Base-by-base conservation (phyloP, 2,797 vertebrate species). In the Esox masquinongy region DNA sequence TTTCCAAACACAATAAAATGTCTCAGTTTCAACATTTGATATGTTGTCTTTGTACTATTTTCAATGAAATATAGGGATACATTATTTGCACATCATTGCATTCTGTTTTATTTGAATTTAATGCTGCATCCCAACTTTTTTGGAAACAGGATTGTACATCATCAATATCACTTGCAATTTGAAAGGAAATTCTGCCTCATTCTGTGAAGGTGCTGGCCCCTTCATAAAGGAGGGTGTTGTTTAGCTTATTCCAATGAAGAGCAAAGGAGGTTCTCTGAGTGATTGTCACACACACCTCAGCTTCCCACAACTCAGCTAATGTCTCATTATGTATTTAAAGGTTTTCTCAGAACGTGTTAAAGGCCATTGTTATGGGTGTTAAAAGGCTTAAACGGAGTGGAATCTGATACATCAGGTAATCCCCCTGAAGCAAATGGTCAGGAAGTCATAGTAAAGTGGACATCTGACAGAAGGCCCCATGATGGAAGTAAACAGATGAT, bases 311-410 rank as follows among this genome's bases (percentile, higher is more conserved):
- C 63, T 80, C 61, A 36, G 69, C 67, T 82, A 84, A 86, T 82
- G 78, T 63, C 73, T 61, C 83, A 84, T 86, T 81, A 86, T 43
- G 63, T 39, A 51, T 81, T 34, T 39, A 70, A 34, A 73, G 78
- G 50, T 74, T 76, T 56, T 80, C 64, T 71, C 34, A 76, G 64
- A 73, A 53, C 78, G 61, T 66, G 69, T 71, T 64, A 59, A 74
- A 22, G 49, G 68, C 26, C 29, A 16, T n/a, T 4, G 19, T 67
- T 26, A 73, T 56, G 22, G 31, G 39, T 24, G n/a, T 53, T 79
- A 81, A 84, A 79, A 83, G 59, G 64, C 50, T 70, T 22, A 68
- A 53, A 64, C 70, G 59, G 72, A 69, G 70, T 70, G 43, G 9
- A 56, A 64, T 74, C 56, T 12, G 29, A 39, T 80, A 29, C 78